These are phyloP conservation scores for Brachypterus glaber DNA, from an alignment of 2,888 invertebrate genomes.

Conservation along the genomic window DNA sequence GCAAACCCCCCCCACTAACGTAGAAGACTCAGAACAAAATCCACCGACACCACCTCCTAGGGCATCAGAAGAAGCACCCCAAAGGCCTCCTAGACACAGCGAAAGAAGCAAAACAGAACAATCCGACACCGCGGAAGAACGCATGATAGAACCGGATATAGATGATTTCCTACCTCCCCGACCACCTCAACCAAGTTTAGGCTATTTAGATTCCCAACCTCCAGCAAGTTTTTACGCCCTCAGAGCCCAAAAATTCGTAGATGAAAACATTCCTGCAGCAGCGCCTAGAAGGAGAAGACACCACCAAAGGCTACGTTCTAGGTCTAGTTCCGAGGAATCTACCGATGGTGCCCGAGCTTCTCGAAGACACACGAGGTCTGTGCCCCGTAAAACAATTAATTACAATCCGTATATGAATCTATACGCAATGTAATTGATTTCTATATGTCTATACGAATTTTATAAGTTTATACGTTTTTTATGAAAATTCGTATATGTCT, in stretches of 20 bases:
- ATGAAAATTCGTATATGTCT: too few species aligned
- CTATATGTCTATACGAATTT: too few species aligned
- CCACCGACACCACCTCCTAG: conserved; percentile 1
- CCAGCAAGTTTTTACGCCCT: conserved; percentile 38
- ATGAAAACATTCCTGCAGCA: conserved; percentile 37
- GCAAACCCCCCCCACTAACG: background rate
- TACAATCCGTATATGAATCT: too few species aligned
- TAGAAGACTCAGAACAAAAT: background rate
- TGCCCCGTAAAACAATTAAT: too few species aligned
- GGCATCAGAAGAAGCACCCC: conserved; percentile 39
- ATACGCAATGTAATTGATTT: too few species aligned
- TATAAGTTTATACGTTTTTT: too few species aligned
- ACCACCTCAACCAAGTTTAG: conserved; percentile 37
- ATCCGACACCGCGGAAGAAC: conserved; percentile 10
- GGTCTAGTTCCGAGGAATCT: conserved; percentile 32
- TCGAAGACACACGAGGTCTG: conserved; percentile 9
- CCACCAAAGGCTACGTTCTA: conserved; percentile 34
- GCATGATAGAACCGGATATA: conserved; percentile 27
- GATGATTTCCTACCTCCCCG: conserved; percentile 36
- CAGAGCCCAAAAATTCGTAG: conserved; percentile 33
- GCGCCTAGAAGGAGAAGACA: conserved; percentile 44
- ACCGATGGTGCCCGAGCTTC: conserved; percentile 15
- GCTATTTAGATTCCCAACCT: conserved; percentile 38
- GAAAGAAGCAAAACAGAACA: conserved; percentile 14
- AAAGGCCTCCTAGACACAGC: conserved; percentile 37